These are phyloP conservation scores for Morone chrysops DNA, from an alignment of 2,113 vertebrate species.

Conservation along the genomic window DNA sequence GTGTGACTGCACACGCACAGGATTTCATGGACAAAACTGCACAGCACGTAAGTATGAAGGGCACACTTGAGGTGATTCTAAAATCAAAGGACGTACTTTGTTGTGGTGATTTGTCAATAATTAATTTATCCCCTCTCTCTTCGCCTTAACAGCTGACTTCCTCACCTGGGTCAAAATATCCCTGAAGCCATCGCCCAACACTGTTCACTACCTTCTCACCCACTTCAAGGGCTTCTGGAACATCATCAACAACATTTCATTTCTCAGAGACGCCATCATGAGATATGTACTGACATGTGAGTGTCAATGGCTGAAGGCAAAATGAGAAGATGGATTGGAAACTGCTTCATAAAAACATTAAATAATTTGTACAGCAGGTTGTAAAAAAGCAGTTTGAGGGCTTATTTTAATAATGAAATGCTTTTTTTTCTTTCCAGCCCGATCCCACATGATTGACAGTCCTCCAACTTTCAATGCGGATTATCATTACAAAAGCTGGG, in stretches of 20 bases:
- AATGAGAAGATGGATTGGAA: conserved; percentile 13
- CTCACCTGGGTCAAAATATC: conserved; percentile 88
- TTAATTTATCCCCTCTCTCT: background rate
- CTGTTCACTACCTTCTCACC: conserved; percentile 94
- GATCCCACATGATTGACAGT: conserved; percentile 94
- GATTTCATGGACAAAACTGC: conserved; percentile 92
- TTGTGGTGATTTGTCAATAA: background rate
- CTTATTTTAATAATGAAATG: conserved; percentile 8
- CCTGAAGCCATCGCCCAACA: conserved; percentile 91
- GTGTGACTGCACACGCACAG: conserved; percentile 95
- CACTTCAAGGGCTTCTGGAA: conserved; percentile 94
- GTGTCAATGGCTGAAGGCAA: conserved; percentile 66
- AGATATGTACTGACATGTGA: conserved; percentile 95
- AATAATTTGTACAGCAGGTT: conserved; percentile 25
- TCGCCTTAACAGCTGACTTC: conserved; percentile 87
- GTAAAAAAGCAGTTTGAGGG: background rate
- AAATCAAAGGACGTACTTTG: background rate
- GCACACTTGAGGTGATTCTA: background rate
- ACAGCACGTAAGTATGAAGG: conserved; percentile 86
- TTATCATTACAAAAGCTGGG: conserved; percentile 95
- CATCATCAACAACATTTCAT: conserved; percentile 94
- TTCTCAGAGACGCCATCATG: conserved; percentile 91
- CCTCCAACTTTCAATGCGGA: conserved; percentile 94
- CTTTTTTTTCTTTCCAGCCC: conserved; percentile 81
- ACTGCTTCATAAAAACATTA: background rate